Evolutionary conservation across 2,797 vertebrate genomes (phyloP).

Genomic region (Chromobotia macracanthus): DNA sequence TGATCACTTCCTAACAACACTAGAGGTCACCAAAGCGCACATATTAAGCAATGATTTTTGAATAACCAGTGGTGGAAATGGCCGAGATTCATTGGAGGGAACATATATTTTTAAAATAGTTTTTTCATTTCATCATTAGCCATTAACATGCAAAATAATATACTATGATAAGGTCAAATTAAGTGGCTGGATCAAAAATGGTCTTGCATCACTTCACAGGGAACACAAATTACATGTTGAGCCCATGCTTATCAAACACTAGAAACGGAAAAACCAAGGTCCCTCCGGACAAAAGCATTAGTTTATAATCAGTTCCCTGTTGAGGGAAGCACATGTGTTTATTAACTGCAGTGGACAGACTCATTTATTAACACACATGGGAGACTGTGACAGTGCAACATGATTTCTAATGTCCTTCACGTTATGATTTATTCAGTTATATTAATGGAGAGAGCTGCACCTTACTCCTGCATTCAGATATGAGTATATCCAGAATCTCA

Average conservation of each 20-base stretch:
- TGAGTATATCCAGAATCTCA: neutral
- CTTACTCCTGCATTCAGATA: neutral
- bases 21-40: neutral
- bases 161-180: neutral
- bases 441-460: neutral
- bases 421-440: neutral
- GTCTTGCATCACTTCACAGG: neutral
- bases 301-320: neutral
- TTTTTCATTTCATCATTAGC: no score
- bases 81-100: no score
- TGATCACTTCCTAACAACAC: neutral
- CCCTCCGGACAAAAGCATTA: neutral
- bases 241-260: neutral
- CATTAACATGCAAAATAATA: neutral
- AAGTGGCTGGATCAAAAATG: neutral
- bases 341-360: neutral
- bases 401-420: slow-evolving; percentile 4
- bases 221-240: neutral
- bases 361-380: slow-evolving; percentile 20
- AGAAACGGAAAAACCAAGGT: neutral
- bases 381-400: neutral
- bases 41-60: neutral
- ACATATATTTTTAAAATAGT: no score
- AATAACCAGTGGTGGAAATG: neutral
- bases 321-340: neutral